A percentile compares a stretch with the other conserved stretches of the same genome.
Conservation (phyloP, 2,797 vertebrate species). For the Gymnoscopelus braueri region DNA sequence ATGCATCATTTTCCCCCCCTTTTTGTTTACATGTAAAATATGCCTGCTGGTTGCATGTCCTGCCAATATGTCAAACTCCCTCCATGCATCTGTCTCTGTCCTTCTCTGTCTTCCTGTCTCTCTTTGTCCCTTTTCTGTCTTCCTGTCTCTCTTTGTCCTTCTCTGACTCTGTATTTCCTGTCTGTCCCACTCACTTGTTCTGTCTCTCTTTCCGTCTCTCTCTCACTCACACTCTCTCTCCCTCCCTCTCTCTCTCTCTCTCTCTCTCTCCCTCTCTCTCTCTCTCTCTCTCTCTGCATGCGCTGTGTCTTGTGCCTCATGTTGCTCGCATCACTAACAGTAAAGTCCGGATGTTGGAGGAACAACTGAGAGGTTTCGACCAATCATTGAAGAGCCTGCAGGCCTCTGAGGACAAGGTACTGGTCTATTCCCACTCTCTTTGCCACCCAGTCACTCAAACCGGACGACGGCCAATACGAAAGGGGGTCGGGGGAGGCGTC, state of each 20-base stretch:
- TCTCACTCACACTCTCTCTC: constrained; percentile 53
- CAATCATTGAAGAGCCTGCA: constrained; percentile 93
- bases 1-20: constrained; percentile 21
- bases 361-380: constrained; percentile 90
- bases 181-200: constrained; percentile 18
- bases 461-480: background rate
- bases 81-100: too few species aligned
- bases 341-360: constrained; percentile 87
- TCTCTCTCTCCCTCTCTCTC: constrained; percentile 17
- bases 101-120: background rate
- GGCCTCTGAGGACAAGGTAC: constrained; percentile 94
- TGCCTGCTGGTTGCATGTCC: constrained; percentile 49
- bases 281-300: constrained; percentile 41
- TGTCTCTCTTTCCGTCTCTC: constrained; percentile 63
- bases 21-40: constrained; percentile 41
- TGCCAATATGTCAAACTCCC: background rate
- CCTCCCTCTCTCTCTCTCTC: constrained; percentile 39
- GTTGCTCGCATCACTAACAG: constrained; percentile 82
- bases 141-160: constrained; percentile 56
- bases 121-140: constrained; percentile 8
- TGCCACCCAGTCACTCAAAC: constrained; percentile 27
- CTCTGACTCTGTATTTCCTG: constrained; percentile 28
- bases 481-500: too few species aligned
- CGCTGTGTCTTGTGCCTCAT: constrained; percentile 50
- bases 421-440: constrained; percentile 52